Percentiles rank a stretch among this genome's conserved stretches.
Evolutionary conservation across 2,888 invertebrate genomes (phyloP).

Genomic region (Gibbula magus): DNA sequence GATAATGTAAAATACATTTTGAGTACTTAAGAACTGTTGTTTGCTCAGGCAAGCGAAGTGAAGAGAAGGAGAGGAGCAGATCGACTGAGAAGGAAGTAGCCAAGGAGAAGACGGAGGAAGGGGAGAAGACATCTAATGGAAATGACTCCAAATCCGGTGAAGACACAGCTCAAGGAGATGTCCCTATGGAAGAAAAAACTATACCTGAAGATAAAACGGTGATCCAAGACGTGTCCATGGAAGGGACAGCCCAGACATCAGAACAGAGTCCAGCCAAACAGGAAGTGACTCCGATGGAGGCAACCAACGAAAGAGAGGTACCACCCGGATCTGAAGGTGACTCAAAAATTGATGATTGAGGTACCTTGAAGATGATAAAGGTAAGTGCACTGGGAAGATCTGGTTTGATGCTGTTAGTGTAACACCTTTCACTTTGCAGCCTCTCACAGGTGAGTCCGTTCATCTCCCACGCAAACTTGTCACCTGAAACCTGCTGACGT

Average conservation of each 20-base stretch:
- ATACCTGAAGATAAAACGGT: too few species aligned
- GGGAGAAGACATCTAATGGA: neutral
- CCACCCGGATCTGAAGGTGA: neutral
- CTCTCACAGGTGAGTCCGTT: neutral
- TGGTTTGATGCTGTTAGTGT: neutral
- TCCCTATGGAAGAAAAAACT: too few species aligned
- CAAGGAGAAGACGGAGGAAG: neutral
- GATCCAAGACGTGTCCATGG: too few species aligned
- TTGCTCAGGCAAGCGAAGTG: neutral
- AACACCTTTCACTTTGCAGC: slow-evolving; percentile 6
- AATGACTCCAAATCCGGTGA: neutral
- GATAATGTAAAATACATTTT: too few species aligned
- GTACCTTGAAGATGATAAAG: slow-evolving; percentile 1
- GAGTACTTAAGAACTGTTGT: neutral
- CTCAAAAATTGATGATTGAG: slow-evolving; percentile 5
- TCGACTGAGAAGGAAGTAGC: neutral
- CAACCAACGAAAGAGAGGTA: neutral
- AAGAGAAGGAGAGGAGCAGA: neutral
- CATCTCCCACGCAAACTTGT: neutral
- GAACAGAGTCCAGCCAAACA: neutral
- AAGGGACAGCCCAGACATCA: too few species aligned
- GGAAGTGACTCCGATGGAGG: neutral
- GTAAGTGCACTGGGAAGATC: neutral
- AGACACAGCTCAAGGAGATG: too few species aligned
- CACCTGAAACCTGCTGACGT: neutral